Base-by-base conservation (phyloP, 2,113 vertebrate species). In the Shinisaurus crocodilurus region DNA sequence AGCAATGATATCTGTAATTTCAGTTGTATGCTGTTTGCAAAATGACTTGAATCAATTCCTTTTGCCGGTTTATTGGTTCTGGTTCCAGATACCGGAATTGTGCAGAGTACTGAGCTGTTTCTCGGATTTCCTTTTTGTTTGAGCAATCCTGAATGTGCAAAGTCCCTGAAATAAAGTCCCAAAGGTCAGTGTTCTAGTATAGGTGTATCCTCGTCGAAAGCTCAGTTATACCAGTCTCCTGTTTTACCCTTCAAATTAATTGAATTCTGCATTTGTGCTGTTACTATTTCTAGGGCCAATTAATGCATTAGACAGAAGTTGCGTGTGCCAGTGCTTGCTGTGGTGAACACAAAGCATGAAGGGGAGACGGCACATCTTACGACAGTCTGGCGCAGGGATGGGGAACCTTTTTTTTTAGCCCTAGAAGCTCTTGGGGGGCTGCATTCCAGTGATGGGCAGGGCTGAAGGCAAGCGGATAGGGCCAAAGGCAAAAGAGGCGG, bases 1-100 rank as follows among this genome's bases (percentile, higher is more conserved):
- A 81, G 91, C 63, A 60, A 60, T 12, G 63, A 65, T 89, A 92
- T 74, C 27, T 86, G 90, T 80, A 87, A 88, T 91, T 94, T 29
- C 89, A 86, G 63, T 82, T 90, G 23, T 67, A 4, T 69, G 83
- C 8, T 88, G 40, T 34, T 94, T 54, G 20, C n/a, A 69, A 77
- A 48, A 67, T 67, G 32, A 16, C 34, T 69, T 80, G 65, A 10
- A n/a, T 70, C 7, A 70, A 91, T 90, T 43, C 54, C 1, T 13
- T 54, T 81, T 84, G 5, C 3, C 4, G 69, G 45, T 45, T 3
- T 76, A 6, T 88, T 93, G 70, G 20, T 23, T 80, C 79, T 7
- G 32, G 76, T 74, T 45, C 32, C 29, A 54, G 82, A 75, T 32
- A 72, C 3, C 12, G 1, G 84, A 63, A 15, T 43, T 6, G 0